Percentiles rank a stretch among this genome's conserved stretches.
Conservation (phyloP, 2,113 vertebrate species). For the Macquaria australasica region DNA sequence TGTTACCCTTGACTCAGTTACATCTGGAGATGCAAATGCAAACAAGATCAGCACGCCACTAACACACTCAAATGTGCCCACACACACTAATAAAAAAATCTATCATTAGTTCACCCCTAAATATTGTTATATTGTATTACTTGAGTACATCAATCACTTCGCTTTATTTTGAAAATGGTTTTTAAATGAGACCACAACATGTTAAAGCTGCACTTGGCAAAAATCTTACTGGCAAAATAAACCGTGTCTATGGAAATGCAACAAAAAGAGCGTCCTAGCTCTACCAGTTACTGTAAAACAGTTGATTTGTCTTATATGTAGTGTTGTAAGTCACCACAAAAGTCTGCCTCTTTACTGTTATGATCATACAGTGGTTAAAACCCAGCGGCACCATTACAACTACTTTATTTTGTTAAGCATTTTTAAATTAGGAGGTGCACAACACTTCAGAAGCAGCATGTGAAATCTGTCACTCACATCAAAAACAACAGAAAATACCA, state of each 20-base stretch:
- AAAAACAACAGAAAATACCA: background rate
- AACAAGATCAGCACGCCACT: constrained; percentile 11
- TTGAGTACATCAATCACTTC: constrained; percentile 34
- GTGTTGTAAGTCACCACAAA: background rate
- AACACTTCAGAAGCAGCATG: background rate
- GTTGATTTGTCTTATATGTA: background rate
- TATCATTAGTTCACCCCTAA: background rate
- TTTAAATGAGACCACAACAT: constrained; percentile 40
- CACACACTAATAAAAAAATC: background rate
- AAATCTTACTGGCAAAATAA: constrained; percentile 26
- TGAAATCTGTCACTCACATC: background rate
- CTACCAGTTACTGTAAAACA: background rate
- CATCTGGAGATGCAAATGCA: constrained; percentile 58
- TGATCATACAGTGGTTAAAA: background rate
- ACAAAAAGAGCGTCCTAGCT: background rate
- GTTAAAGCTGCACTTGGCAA: constrained; percentile 32
- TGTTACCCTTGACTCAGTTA: constrained; percentile 21
- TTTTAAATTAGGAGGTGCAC: too few species aligned
- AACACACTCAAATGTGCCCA: background rate
- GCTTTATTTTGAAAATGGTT: constrained; percentile 42
- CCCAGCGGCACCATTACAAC: background rate
- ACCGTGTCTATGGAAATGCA: constrained; percentile 14
- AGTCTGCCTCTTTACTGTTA: background rate
- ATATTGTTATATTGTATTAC: constrained; percentile 20
- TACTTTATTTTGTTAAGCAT: background rate